Evolutionary conservation across 2,113 vertebrate genomes (phyloP).

Genomic region (Cheirogaleus medius): DNA sequence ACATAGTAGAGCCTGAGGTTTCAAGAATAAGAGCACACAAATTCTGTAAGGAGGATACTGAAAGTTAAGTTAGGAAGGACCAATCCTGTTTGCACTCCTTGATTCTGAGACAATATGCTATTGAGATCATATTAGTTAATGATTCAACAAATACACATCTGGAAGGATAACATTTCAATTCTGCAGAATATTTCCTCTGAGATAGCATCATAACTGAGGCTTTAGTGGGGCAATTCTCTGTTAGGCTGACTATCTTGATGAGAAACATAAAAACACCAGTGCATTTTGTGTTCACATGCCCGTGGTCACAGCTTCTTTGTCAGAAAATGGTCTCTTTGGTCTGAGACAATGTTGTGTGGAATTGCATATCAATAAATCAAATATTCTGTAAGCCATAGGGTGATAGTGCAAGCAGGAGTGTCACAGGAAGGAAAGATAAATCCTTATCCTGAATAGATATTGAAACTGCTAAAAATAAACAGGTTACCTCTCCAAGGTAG

Average conservation of each 20-base stretch:
- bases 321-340: background rate
- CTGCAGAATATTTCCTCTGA: background rate
- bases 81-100: background rate
- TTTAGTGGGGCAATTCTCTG: background rate
- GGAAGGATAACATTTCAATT: background rate
- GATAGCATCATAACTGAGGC: background rate
- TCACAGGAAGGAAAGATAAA: background rate
- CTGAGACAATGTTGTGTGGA: accelerated
- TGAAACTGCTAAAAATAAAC: background rate
- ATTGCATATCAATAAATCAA: background rate
- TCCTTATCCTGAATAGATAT: background rate
- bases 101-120: background rate
- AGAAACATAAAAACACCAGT: background rate
- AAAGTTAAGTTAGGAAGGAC: background rate
- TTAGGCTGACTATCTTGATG: background rate
- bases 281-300: background rate
- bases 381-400: background rate
- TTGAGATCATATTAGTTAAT: background rate
- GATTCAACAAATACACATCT: background rate
- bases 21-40: background rate
- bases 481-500: accelerated
- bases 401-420: background rate
- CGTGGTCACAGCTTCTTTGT: background rate
- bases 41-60: background rate
- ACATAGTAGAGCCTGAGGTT: background rate